Conservation (phyloP, 1,140 invertebrate genomes). For the Drosophila paulistorum region DNA sequence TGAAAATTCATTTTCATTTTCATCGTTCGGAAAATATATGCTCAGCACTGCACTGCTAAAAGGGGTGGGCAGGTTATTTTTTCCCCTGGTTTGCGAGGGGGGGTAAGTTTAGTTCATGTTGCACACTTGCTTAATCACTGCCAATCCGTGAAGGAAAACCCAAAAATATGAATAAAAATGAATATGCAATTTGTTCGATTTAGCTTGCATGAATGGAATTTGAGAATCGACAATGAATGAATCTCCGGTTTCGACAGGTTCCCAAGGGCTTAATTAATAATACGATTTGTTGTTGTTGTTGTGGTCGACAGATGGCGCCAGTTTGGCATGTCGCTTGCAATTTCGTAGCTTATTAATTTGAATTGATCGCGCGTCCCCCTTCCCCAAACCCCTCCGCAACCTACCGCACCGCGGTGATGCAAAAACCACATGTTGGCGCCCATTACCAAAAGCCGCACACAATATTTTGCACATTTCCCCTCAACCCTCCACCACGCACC, state of each 20-base stretch:
- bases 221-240: constrained; percentile 5
- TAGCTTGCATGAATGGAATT: not conserved
- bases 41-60: not conserved
- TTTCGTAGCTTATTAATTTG: constrained; percentile 76
- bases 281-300: not conserved
- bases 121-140: constrained; percentile 48
- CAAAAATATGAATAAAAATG: not conserved
- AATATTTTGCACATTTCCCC: constrained; percentile 26
- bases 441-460: not conserved
- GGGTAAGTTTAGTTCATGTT: constrained; percentile 25
- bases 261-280: not conserved
- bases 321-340: constrained; percentile 75
- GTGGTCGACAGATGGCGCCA: constrained; percentile 71
- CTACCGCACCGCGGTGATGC: constrained; percentile 22
- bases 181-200: constrained; percentile 30
- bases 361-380: constrained; percentile 29
- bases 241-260: constrained; percentile 5
- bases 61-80: not conserved
- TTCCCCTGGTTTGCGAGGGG: no score
- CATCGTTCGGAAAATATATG: constrained; percentile 12
- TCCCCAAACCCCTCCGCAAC: not conserved
- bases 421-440: constrained; percentile 65
- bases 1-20: constrained; percentile 16
- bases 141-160: constrained; percentile 45
- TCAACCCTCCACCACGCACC: not conserved